These are phyloP conservation scores for Myrmecobius fasciatus DNA, from an alignment of 2,113 vertebrate species.

Conservation along the genomic window DNA sequence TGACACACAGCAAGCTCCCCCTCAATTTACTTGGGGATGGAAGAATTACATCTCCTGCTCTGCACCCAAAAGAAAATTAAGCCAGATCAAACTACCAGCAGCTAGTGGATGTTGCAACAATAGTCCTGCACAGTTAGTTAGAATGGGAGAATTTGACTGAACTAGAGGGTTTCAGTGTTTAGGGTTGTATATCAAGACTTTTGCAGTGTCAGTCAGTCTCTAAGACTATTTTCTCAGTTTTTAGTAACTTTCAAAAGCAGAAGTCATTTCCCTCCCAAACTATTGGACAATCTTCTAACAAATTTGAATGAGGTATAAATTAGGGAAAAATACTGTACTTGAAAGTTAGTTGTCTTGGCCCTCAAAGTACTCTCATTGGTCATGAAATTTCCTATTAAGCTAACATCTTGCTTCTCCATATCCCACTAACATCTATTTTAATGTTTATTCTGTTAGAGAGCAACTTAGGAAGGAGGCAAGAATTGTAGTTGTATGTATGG, in stretches of 20 bases:
- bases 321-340: conserved; percentile 1
- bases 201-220: neutral
- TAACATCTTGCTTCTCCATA: conserved; percentile 29
- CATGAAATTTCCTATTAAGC: conserved; percentile 41
- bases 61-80: neutral
- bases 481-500: neutral
- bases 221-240: neutral
- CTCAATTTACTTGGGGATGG: neutral
- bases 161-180: neutral
- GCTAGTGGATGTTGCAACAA: neutral
- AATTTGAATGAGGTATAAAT: conserved; percentile 22
- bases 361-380: conserved; percentile 34
- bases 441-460: conserved; percentile 14
- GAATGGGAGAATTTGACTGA: neutral
- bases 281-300: conserved; percentile 19
- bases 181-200: neutral
- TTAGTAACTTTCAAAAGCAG: neutral
- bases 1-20: neutral
- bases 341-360: neutral
- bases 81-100: neutral
- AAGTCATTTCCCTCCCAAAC: neutral
- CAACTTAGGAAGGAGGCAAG: conserved; percentile 34
- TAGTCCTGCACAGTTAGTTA: neutral
- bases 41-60: neutral
- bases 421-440: conserved; percentile 20